These are phyloP conservation scores for Drosophila serrata DNA, from an alignment of 1,140 invertebrate genomes.

Conservation along the genomic window DNA sequence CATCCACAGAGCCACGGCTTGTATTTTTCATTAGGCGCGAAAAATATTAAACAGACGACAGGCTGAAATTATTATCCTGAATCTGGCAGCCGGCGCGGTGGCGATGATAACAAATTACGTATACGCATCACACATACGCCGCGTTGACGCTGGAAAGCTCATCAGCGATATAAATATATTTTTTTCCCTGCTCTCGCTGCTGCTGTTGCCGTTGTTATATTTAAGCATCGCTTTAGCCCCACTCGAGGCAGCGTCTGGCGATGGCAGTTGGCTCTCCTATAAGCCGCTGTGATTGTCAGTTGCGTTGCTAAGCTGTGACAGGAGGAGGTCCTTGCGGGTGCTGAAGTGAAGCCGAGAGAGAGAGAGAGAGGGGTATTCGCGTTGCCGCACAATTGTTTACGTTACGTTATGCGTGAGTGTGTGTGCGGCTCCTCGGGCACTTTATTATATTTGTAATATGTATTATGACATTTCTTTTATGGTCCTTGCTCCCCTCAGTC, in stretches of 20 bases:
- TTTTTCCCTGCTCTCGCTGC: not conserved
- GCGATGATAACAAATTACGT: conserved; percentile 77
- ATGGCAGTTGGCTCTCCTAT: conserved; percentile 36
- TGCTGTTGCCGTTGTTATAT: conserved; percentile 16
- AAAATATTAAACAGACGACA: conserved; percentile 79
- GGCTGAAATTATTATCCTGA: conserved; percentile 68
- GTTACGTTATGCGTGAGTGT: too few species aligned
- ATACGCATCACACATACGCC: conserved; percentile 77
- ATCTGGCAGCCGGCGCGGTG: conserved; percentile 33
- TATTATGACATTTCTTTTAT: conserved; percentile 78
- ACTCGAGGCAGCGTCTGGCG: conserved; percentile 42
- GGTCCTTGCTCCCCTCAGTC: conserved; percentile 12
- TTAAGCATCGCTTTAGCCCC: conserved; percentile 55
- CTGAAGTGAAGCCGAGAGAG: not conserved
- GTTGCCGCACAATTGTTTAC: conserved; percentile 76
- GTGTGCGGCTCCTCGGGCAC: conserved; percentile 53
- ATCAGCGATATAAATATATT: conserved; percentile 43
- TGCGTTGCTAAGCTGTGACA: conserved; percentile 52
- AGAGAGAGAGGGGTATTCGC: conserved; percentile 36
- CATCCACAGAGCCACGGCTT: conserved; percentile 19
- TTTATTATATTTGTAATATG: conserved; percentile 80
- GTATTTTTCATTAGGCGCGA: conserved; percentile 81
- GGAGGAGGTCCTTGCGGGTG: not conserved
- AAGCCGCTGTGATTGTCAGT: conserved; percentile 74
- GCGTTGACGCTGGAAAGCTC: conserved; percentile 66